phyloP scores from a whole-genome alignment of 2,113 vertebrate genomes.

The Heterocephalus glaber region DNA sequence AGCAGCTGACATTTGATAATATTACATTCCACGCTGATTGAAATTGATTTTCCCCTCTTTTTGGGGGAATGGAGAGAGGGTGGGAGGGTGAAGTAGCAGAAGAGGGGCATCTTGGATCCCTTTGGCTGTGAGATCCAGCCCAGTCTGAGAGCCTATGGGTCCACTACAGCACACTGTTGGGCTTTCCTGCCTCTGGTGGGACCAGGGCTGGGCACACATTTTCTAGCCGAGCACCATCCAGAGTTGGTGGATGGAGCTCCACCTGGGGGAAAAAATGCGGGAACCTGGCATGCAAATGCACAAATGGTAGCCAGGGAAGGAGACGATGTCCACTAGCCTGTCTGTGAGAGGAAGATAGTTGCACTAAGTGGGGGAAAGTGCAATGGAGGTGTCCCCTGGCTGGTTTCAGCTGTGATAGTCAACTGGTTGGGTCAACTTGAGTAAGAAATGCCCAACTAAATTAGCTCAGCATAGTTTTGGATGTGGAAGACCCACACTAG shows the following conservation, averaged over 20 bases:
- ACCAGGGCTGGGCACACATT: neutral
- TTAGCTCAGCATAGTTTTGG: neutral
- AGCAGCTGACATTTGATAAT: constrained; percentile 99
- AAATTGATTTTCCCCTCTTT: constrained; percentile 95
- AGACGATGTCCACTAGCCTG: neutral
- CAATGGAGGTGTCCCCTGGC: neutral
- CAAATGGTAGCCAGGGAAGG: neutral
- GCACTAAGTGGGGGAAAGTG: neutral
- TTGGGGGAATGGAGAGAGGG: constrained; percentile 70
- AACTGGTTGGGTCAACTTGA: neutral
- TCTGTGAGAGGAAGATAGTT: neutral
- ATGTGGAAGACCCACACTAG: neutral
- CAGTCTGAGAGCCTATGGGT: constrained; percentile 85
- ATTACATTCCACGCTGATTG: constrained; percentile 99
- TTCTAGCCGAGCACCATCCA: neutral
- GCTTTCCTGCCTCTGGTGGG: constrained; percentile 69
- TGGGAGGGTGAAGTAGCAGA: constrained; percentile 78
- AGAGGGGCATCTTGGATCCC: constrained; percentile 89
- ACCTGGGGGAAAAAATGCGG: neutral
- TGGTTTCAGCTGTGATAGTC: neutral
- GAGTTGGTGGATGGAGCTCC: neutral
- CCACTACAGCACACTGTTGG: constrained; percentile 88
- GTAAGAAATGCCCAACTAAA: neutral
- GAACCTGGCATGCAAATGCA: neutral
- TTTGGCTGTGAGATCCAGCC: constrained; percentile 86